Evolutionary conservation across 2,888 invertebrate genomes (phyloP), one percentile per base, ranked within the genome.

Genomic region (Eretmocerus hayati): DNA sequence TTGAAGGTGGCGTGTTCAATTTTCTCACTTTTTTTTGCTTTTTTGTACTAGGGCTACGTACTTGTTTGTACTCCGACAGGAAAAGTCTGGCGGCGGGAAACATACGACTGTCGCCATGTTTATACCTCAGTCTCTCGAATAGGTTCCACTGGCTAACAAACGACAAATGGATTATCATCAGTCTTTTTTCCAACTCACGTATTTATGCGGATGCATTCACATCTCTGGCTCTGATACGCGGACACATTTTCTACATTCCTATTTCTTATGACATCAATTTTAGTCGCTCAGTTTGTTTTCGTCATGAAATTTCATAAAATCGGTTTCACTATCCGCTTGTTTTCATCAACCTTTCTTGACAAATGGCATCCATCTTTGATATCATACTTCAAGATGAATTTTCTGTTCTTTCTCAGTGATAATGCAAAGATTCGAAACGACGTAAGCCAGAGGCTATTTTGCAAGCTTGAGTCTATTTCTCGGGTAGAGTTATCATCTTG

Each of bases 51-150:
- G 73, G 75, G 73, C 77, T 78, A 78, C 78, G 75, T 78, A 78
- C 77, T 78, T 78, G 77, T 76, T 77, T 76, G 73, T 75, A 75
- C 73, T 76, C 76, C 77, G 74, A 76, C 76, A 75, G 75, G 76
- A 74, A 72, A 74, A 73, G 75, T 67, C 66, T 68, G 67, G 67
- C 67, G 71, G 66, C 66, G 64, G 64, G 63, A 75, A 75, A 54
- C 46, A 46, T 50, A 52, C 74, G 72, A 76, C 74, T 74, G 75
- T 75, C 75, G 72, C 72, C 72, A 74, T 75, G 75, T 80, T 54
- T 81, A 82, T 76, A 82, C 82, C 80, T 82, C 81, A 78, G 82
- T 82, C 80, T 82, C 82, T 79, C 80, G 80, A 78, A 82, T 81
- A 74, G 81, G 80, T 79, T 81, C 81, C 77, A 81, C 80, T 77